Base-by-base conservation (phyloP, 2,888 invertebrate species). In the Chydorus sphaericus region DNA sequence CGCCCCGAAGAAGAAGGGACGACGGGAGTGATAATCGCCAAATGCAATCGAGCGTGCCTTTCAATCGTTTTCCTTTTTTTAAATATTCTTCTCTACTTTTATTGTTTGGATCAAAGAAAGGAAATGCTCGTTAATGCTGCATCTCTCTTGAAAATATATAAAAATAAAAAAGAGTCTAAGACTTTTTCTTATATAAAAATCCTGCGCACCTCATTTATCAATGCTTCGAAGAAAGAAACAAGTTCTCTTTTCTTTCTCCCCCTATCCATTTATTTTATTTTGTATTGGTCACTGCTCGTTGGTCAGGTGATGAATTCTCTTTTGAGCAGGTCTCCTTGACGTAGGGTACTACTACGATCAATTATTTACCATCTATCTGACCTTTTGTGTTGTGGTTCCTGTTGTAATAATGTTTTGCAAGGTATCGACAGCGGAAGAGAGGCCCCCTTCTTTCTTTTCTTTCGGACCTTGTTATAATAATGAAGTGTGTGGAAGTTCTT, bases 201-300 rank as follows among this genome's bases (percentile, higher is more conserved):
- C 4, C n/a, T 14, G 38, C 10, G 38, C 38, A 38, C 38, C n/a
- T 44, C 44, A 44, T 44, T 44, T 44, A 44, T 44, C 44, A 44
- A 44, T 44, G 44, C 28, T 44, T 44, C 44, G 7, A 11, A 4
- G 26, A 10, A 44, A 20, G 28, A 6, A 44, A 10, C 4, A 23
- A 23, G 23, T 39, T 3, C 16, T 7, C 4, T 14, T 16, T 39
- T 14, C 23, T 16, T 39, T 16, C 8, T 39, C 23, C 4, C 3
- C 23, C 11, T 39, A 2, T 36, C 1, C 2, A 36, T 14, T 14
- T 11, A 26, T 44, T 20, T 44, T 23, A 26, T 44, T 44, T 44
- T 44, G 44, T 44, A 44, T 44, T 44, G 44, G 44, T 44, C 44
- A 44, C 44, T 44, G 44, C 44, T 44, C 44, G 44, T 44, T 44